Evolutionary conservation across 2,113 vertebrate species (phyloP), one percentile per base, ranked within the genome.

Genomic region (Labeo rohita): DNA sequence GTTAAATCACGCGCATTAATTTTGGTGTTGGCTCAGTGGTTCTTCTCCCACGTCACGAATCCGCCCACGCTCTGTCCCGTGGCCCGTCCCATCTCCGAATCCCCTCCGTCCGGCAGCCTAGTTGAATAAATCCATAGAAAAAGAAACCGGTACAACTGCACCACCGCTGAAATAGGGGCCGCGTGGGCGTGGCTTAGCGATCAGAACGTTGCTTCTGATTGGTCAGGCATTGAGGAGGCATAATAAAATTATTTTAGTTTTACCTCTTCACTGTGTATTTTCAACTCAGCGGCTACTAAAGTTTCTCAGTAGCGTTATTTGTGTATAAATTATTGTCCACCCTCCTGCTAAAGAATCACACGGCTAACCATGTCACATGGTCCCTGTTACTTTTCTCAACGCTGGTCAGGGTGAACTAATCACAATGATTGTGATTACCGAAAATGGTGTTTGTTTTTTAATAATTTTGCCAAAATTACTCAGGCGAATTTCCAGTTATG

Each of bases 91-190:
- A 16, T 65, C 39, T 21, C 56, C 75, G 10, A 4, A 0, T 52
- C 28, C 13, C 49, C 36, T 63, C 39, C 54, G 18, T 23, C 59
- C 78, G 47, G 75, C 4, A 72, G 39, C 36, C 4, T 72, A 11
- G 68, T 4, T 52, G 49, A 18, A 36, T 8, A 45, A 15, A 63
- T 45, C 36, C 56, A 15, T 59, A 47, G 12, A 80, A 65, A 63
- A 13, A 45, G 5, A n/a, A 8, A 6, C 1, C 9, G 23, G 49
- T 36, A 8, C 12, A 54, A 4, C 28, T 36, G 75, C 28, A 34
- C 9, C 8, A 6, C 6, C 8, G 36, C 23, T 18, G 4, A 77
- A 6, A 6, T 4, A 0, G 0, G 18, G 2, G 0, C 8, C 9
- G 2, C 18, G 21, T 52, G 12, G 75, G 75, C 75, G 75, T 50